These are phyloP conservation scores for Phyllopteryx taeniolatus DNA, from an alignment of 2,113 vertebrate genomes.

Conservation along the genomic window DNA sequence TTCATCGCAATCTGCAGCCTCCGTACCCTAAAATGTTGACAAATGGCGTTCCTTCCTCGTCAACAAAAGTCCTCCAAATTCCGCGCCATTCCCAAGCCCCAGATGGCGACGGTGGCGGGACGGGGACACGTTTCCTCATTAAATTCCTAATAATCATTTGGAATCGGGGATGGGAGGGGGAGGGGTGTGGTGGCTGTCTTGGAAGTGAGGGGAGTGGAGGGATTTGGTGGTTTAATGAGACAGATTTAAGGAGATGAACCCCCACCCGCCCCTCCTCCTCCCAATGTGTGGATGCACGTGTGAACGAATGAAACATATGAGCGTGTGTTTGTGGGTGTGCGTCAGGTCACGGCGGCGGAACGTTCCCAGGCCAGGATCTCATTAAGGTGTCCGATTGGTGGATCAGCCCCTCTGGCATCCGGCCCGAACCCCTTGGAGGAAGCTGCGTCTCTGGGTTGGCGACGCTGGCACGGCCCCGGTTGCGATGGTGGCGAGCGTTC, in stretches of 20 bases:
- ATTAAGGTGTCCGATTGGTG: constrained; percentile 96
- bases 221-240: constrained; percentile 99
- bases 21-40: constrained; percentile 23
- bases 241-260: constrained; percentile 97
- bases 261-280: constrained; percentile 53
- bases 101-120: constrained; percentile 87
- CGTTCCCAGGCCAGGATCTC: constrained; percentile 79
- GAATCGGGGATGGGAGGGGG: constrained; percentile 72
- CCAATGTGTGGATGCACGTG: constrained; percentile 38
- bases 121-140: constrained; percentile 95
- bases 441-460: constrained; percentile 59
- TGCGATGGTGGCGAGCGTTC: constrained; percentile 30
- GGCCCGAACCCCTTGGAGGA: constrained; percentile 74
- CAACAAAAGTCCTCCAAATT: constrained; percentile 84
- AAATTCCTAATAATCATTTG: constrained; percentile 99
- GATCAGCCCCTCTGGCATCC: constrained; percentile 82
- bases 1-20: background rate
- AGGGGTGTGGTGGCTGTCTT: constrained; percentile 39
- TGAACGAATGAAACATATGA: constrained; percentile 37
- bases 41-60: constrained; percentile 74
- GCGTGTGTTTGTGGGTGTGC: constrained; percentile 8
- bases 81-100: constrained; percentile 90
- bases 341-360: constrained; percentile 51
- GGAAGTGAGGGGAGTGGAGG: constrained; percentile 77
- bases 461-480: background rate